Percentiles rank a stretch among this genome's conserved stretches.
Conservation (phyloP, 2,888 invertebrate genomes). For the Dasypolia templi region DNA sequence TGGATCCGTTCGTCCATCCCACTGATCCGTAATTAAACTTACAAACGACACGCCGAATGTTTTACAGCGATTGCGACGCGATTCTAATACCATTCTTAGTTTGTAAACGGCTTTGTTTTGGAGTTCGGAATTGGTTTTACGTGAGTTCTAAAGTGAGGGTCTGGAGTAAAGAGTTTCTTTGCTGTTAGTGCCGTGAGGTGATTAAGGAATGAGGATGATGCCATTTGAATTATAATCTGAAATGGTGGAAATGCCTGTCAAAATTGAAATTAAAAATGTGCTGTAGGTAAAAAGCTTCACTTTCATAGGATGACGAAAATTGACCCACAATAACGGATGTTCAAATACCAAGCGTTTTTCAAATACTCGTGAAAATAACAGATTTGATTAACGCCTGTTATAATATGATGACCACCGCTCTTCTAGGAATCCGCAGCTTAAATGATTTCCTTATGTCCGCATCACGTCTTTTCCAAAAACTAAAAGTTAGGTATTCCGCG, state of each 20-base stretch:
- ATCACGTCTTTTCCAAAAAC: background rate
- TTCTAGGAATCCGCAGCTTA: no score
- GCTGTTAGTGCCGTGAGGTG: constrained; percentile 25
- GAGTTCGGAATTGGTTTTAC: constrained; percentile 57
- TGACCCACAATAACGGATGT: no score
- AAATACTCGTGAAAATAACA: no score
- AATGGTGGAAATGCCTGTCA: background rate
- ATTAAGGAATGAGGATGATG: constrained; percentile 34
- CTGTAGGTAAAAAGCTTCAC: no score
- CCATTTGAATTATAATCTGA: constrained; percentile 30
- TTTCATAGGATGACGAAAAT: background rate
- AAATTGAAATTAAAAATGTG: background rate
- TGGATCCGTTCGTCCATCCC: constrained; percentile 69
- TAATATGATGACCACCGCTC: no score
- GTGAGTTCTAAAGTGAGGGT: constrained; percentile 39
- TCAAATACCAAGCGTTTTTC: background rate
- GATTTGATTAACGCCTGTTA: no score
- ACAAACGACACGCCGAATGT: constrained; percentile 76
- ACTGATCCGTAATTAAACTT: constrained; percentile 77
- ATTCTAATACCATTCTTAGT: constrained; percentile 68
- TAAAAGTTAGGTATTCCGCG: no score
- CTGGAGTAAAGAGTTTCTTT: constrained; percentile 22
- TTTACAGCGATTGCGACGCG: constrained; percentile 62
- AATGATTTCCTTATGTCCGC: no score
- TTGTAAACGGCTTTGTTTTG: constrained; percentile 65